phyloP scores from a whole-genome alignment of 2,113 vertebrate genomes.

The Dendropsophus ebraccatus region DNA sequence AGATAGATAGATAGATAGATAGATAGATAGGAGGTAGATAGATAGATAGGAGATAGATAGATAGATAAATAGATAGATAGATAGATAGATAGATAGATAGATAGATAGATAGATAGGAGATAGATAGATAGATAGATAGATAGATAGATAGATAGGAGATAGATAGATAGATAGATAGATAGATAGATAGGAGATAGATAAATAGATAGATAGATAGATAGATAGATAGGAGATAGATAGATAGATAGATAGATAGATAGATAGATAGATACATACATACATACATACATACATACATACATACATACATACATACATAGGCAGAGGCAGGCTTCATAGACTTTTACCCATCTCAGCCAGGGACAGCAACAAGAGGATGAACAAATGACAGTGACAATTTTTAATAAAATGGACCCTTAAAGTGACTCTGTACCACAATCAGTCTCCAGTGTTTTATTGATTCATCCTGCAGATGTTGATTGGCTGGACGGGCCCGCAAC shows the following conservation, averaged over 20 bases:
- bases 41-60: not conserved
- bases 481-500: too few species aligned
- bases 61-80: not conserved
- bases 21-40: not conserved
- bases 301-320: too few species aligned
- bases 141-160: not conserved
- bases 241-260: slow-evolving; percentile 5
- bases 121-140: not conserved
- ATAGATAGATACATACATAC: not conserved
- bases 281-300: too few species aligned
- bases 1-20: not conserved
- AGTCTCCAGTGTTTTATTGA: too few species aligned
- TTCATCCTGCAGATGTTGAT: too few species aligned
- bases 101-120: not conserved
- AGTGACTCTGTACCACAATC: too few species aligned
- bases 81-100: not conserved
- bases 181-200: not conserved
- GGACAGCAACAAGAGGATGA: too few species aligned
- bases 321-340: too few species aligned
- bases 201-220: not conserved
- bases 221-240: not conserved
- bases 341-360: too few species aligned
- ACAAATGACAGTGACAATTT: too few species aligned
- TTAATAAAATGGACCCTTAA: too few species aligned
- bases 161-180: not conserved